phyloP scores from a whole-genome alignment of 1,140 invertebrate species.

The Scylla paramamosain region DNA sequence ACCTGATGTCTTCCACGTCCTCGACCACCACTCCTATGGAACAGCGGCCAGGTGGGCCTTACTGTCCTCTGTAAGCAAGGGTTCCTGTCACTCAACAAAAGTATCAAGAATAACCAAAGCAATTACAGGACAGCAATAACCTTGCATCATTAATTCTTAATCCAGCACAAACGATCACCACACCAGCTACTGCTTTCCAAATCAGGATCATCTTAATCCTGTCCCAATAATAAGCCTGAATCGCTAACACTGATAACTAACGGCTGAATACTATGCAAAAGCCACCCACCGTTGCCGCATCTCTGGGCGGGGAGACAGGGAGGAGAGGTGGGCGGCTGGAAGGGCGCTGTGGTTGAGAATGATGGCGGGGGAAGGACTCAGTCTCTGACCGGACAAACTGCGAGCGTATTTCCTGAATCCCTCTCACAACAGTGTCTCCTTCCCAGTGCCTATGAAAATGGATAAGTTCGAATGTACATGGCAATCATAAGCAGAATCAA shows the following conservation, averaged over 20 bases:
- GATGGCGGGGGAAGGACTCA: not conserved
- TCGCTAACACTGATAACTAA: not conserved
- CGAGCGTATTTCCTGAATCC: constrained; percentile 50
- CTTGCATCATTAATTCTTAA: not conserved
- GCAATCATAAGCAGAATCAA: too few species aligned
- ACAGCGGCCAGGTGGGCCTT: not conserved
- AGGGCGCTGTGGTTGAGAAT: not conserved
- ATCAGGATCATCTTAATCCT: too few species aligned
- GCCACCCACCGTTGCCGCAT: too few species aligned
- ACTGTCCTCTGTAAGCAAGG: not conserved
- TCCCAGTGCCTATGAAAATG: constrained; percentile 27
- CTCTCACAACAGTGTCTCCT: constrained; percentile 33
- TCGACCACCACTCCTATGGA: not conserved
- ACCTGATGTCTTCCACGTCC: not conserved
- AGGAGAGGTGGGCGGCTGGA: not conserved
- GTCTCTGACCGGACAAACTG: not conserved
- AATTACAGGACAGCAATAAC: too few species aligned
- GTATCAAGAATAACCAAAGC: not conserved
- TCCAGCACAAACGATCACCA: not conserved
- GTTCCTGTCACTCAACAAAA: not conserved
- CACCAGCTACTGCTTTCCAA: not conserved
- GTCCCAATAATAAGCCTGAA: not conserved
- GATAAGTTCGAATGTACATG: too few species aligned
- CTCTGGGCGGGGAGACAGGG: not conserved
- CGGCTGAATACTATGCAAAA: not conserved